Base-by-base conservation (phyloP, 2,888 invertebrate genomes). In the Electrophaes corylata region DNA sequence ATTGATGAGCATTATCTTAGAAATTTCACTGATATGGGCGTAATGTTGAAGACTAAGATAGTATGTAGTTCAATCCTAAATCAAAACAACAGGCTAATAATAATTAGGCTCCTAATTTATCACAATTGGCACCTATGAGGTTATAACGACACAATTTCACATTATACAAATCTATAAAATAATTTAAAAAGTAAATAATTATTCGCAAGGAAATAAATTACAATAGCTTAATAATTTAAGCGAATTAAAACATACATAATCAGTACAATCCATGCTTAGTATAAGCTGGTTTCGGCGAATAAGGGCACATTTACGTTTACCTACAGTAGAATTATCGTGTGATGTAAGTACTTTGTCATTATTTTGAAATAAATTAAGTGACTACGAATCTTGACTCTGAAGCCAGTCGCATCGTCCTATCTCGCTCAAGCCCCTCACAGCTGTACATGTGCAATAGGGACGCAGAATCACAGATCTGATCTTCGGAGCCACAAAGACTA, bases 111-210 rank as follows among this genome's bases (percentile, higher is more conserved):
- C 73, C 82, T 85, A 86, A 83, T 86, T 84, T 91, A 91, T 91
- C 91, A 91, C 91, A 90, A 88, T 91, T 89, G 88, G 88, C 90
- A 89, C 88, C 88, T 85, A 86, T 78, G 80, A 86, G 83, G 83
- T 86, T 81, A 78, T 73, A 80, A 85, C 76, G 83, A 78, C 69
- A 63, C 49, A 60, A 62, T 58, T 53, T 55, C 54, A 58, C 14
- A 43, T 41, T 62, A 73, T 65, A 69, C 64, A 46, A 41, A 43
- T 66, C 73, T 69, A 78, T 75, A 81, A 75, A 81, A 81, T 81
- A 82, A 80, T 78, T 79, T 78, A 80, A 76, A 78, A 67, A 69
- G 66, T 72, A 67, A 71, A 78, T 73, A 71, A 78, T 72, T 76
- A 76, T 82, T 83, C 76, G 85, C 83, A 79, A 79, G 66, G 77